A percentile compares a stretch with the other conserved stretches of the same genome.
Conservation (phyloP, 2,797 vertebrate species). For the Rhinoraja longicauda region DNA sequence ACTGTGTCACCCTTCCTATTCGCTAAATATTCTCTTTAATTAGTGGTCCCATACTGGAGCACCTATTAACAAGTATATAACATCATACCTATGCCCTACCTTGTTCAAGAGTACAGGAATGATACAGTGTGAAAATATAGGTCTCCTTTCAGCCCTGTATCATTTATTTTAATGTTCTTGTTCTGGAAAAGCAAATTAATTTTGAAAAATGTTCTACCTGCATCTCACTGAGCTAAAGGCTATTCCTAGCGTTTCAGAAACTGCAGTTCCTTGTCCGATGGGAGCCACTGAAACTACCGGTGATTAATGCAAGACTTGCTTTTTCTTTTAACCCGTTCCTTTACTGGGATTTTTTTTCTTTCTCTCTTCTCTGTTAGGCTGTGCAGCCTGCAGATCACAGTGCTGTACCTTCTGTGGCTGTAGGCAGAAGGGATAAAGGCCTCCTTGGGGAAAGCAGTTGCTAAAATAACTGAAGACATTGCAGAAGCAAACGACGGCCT, state of each 20-base stretch:
- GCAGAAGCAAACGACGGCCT: neutral
- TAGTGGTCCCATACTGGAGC: neutral
- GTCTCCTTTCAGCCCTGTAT: neutral
- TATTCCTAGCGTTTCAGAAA: neutral
- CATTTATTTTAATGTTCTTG: constrained; percentile 5
- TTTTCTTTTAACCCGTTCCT: neutral
- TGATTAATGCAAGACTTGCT: neutral
- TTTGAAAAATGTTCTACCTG: neutral
- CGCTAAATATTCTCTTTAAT: neutral
- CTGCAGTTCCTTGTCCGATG: neutral
- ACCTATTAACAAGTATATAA: neutral
- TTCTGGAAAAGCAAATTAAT: constrained; percentile 6
- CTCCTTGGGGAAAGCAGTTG: neutral
- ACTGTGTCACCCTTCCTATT: neutral
- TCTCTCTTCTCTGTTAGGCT: constrained; percentile 10
- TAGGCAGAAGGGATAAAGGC: neutral
- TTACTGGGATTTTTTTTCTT: no score
- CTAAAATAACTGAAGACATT: constrained; percentile 20
- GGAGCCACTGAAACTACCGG: neutral
- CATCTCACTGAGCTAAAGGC: neutral
- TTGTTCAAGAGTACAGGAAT: neutral
- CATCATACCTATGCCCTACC: neutral
- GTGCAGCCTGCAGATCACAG: neutral
- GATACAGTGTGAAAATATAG: neutral
- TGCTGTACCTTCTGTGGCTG: neutral